Evolutionary conservation across 2,888 invertebrate genomes (phyloP).

Genomic region (Metacarcinus magister): DNA sequence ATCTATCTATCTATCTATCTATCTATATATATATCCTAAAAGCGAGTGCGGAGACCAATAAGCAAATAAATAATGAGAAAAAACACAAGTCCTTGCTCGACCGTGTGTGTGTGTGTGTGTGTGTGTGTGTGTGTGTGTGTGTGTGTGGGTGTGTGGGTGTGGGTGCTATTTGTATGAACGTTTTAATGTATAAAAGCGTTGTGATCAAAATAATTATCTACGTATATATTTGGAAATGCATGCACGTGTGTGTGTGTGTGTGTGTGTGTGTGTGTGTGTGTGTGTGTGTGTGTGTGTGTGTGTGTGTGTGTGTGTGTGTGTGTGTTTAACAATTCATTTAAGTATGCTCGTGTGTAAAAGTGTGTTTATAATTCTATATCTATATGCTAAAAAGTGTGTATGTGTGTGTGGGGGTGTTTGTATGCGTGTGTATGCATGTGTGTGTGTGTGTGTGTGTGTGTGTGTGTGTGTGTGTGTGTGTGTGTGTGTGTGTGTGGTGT

Average conservation of each 20-base stretch:
- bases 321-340: not conserved
- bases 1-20: too few relatives aligned
- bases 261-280: not conserved
- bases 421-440: not conserved
- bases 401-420: too few relatives aligned
- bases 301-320: not conserved
- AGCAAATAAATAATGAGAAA: not conserved
- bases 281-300: conserved; percentile 26
- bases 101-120: not conserved
- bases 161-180: not conserved
- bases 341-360: not conserved
- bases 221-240: too few relatives aligned
- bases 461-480: conserved; percentile 26
- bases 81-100: not conserved
- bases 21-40: not conserved
- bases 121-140: conserved; percentile 12
- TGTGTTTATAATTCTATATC: not conserved
- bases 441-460: not conserved
- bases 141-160: conserved; percentile 26
- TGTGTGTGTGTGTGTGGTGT: conserved; percentile 26
- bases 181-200: not conserved
- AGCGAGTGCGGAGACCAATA: not conserved
- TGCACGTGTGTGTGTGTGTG: not conserved
- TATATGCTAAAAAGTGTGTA: not conserved
- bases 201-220: too few relatives aligned